These are phyloP conservation scores for Acropternis orthonyx DNA, from an alignment of 2,797 vertebrate genomes.

Conservation along the genomic window DNA sequence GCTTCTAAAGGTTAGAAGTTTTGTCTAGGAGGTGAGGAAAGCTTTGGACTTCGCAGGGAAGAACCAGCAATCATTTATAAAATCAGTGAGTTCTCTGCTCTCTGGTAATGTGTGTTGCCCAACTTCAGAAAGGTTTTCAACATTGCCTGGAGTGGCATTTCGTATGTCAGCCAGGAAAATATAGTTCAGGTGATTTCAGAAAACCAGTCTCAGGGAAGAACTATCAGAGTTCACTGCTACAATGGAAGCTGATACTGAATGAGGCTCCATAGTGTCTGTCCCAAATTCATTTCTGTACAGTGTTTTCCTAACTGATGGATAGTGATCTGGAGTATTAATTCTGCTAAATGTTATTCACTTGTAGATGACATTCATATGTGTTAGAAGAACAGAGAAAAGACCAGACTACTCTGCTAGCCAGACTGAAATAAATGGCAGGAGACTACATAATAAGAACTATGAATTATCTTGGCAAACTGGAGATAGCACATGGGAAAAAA, in stretches of 20 bases:
- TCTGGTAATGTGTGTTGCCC: neutral
- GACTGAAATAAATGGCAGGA: neutral
- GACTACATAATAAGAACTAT: neutral
- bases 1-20: neutral
- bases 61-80: neutral
- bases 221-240: neutral
- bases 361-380: neutral
- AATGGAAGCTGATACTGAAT: neutral
- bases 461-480: neutral
- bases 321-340: neutral
- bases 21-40: neutral
- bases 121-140: neutral
- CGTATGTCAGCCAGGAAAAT: neutral
- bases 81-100: neutral
- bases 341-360: neutral
- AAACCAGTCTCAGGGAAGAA: neutral
- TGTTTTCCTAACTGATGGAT: neutral
- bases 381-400: neutral
- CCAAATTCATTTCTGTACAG: neutral
- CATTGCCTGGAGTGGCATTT: neutral
- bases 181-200: neutral
- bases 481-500: neutral
- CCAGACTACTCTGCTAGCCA: neutral
- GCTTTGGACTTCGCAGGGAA: neutral
- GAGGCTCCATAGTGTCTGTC: neutral